Conservation (phyloP, 2,888 invertebrate species). For the Sericinus montela region DNA sequence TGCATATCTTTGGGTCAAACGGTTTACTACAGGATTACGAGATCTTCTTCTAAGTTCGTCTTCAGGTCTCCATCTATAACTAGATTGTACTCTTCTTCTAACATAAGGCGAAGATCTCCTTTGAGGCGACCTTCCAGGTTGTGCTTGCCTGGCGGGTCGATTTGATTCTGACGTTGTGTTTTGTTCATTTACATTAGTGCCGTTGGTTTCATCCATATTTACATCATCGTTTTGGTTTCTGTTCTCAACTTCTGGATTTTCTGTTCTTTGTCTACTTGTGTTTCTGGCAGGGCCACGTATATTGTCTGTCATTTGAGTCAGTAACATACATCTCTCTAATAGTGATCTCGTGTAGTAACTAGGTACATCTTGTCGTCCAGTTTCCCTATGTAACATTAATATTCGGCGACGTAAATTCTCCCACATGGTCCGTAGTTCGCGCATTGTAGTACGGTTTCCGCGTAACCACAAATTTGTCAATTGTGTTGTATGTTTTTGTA, state of each 20-base stretch:
- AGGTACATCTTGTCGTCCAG: constrained; percentile 55
- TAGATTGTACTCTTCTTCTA: constrained; percentile 45
- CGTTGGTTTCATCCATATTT: constrained; percentile 25
- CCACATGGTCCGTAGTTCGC: constrained; percentile 82
- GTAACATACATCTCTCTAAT: constrained; percentile 64
- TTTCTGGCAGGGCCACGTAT: constrained; percentile 35
- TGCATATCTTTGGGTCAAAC: constrained; percentile 42
- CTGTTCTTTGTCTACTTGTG: constrained; percentile 38
- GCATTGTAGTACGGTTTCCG: constrained; percentile 64
- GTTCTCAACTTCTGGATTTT: constrained; percentile 32
- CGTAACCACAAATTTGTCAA: constrained; percentile 64
- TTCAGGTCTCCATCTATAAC: constrained; percentile 51
- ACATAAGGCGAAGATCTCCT: constrained; percentile 39
- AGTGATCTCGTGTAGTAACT: constrained; percentile 63
- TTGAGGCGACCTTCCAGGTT: constrained; percentile 33
- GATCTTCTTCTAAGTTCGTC: constrained; percentile 53
- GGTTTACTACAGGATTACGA: constrained; percentile 38
- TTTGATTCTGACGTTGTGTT: constrained; percentile 7
- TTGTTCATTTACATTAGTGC: neutral
- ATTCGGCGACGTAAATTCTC: constrained; percentile 81
- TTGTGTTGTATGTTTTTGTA: constrained; percentile 58
- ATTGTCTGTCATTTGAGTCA: constrained; percentile 57
- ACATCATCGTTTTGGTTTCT: constrained; percentile 29
- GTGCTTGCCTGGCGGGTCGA: constrained; percentile 19
- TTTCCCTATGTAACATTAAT: constrained; percentile 71